phyloP scores from a whole-genome alignment of 2,113 vertebrate genomes.

The Calidris pugnax region DNA sequence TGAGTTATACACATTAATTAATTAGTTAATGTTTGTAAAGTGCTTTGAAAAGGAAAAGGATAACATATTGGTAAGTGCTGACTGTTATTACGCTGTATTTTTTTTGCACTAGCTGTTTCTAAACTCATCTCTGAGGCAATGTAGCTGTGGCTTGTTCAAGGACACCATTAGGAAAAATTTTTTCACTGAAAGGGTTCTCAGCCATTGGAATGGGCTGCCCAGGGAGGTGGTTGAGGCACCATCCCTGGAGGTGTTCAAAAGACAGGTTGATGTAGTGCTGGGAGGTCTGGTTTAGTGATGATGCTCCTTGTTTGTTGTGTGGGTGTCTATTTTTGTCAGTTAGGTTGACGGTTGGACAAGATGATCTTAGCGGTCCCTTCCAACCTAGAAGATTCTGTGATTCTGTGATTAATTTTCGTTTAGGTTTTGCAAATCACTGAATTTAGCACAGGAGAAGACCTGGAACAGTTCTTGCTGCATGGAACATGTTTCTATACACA shows the following conservation, averaged over 20 bases:
- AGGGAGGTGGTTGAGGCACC: no score
- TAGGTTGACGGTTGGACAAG: no score
- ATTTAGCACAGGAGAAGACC: not conserved
- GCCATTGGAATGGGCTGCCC: no score
- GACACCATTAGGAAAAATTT: no score
- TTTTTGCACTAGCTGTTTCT: not conserved
- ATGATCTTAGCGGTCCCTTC: no score
- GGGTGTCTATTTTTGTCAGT: no score
- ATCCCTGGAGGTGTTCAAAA: no score
- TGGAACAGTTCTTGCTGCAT: not conserved
- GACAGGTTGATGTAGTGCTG: no score
- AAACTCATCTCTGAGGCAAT: not conserved
- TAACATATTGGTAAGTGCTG: not conserved
- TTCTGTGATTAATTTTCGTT: not conserved
- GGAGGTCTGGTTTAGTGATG: no score
- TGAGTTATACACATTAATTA: conserved; percentile 26
- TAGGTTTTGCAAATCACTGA: not conserved
- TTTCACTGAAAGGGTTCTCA: no score
- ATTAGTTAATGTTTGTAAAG: not conserved
- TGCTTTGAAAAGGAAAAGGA: not conserved
- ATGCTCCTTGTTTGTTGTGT: no score
- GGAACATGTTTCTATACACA: not conserved
- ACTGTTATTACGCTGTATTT: not conserved
- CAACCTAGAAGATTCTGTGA: no score
- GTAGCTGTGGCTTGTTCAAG: not conserved